Evolutionary conservation across 2,797 vertebrate genomes (phyloP).

Genomic region (Lepidocolaptes lacrymiger): DNA sequence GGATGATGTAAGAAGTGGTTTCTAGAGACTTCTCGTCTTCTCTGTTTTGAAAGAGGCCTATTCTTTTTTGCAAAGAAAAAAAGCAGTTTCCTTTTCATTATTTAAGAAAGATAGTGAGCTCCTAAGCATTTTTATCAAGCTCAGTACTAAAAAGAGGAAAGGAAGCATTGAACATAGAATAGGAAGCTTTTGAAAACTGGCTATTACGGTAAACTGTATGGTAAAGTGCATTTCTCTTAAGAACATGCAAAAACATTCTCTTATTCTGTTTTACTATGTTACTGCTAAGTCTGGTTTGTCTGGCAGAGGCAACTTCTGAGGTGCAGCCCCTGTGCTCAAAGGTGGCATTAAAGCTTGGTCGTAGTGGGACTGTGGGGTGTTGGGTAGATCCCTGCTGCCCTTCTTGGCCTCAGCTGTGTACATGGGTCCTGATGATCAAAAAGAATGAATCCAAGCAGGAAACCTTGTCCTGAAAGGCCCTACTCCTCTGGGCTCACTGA

Average conservation of each 20-base stretch:
- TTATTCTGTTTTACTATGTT: background rate
- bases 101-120: constrained; percentile 47
- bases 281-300: background rate
- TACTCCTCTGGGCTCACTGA: constrained; percentile 1
- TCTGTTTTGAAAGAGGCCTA: background rate
- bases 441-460: background rate
- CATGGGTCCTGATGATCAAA: background rate
- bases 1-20: background rate
- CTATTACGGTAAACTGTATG: constrained; percentile 17
- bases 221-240: background rate
- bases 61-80: background rate
- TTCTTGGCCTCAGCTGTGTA: background rate
- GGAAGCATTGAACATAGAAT: constrained; percentile 10
- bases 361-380: background rate
- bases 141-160: constrained; percentile 42
- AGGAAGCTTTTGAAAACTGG: background rate
- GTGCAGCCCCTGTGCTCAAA: background rate
- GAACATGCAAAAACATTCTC: background rate
- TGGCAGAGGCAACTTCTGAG: background rate
- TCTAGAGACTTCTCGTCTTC: constrained; percentile 12
- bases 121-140: constrained; percentile 62
- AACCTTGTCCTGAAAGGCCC: background rate
- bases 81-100: background rate
- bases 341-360: background rate
- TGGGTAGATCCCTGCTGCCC: background rate